Evolutionary conservation across 1,140 invertebrate species (phyloP), one percentile per base, ranked within the genome.

Genomic region (Aphidius ervi): DNA sequence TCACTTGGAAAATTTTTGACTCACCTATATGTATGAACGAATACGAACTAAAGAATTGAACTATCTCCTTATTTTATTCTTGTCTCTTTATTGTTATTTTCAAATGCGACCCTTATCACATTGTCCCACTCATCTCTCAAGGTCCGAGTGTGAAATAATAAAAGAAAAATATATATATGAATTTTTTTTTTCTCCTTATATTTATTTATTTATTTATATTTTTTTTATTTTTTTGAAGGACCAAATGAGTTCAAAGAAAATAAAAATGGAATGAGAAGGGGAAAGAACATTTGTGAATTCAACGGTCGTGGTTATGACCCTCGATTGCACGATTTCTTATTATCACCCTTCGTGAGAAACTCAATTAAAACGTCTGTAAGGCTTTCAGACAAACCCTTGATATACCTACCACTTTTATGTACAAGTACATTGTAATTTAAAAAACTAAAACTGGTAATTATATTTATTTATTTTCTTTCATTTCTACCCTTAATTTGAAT

Each of bases 281-380:
- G 3, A 9, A 16, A 23, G 10, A 56, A 42, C 45, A 5, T 48
- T 48, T 48, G 55, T 23, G 55, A 58, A 20, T 37, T 40, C 40
- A 45, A 58, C 46, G 46, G 55, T 48, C 9, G 10, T 10, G 46
- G 42, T 56, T 61, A 56, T 61, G 53, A 56, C 59, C 53, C 59
- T 61, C 46, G 50, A 60, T 60, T 60, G 55, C n/a, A 56, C 46
- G 31, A 61, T 61, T 61, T 40, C 41, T 58, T 47, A 48, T 53
- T 64, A 64, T 61, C 57, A 59, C 63, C 56, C 46, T 59, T 45
- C 37, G 45, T 50, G 60, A 65, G 59, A 59, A 62, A 65, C 57
- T 59, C 63, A 65, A 65, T 65, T 65, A 62, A 65, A 64, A 62
- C 23, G 41, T 56, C 55, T 56, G 23, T 31, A 31, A 31, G 23